These are phyloP conservation scores for Noctuana brunneofusca DNA, from an alignment of 2,888 invertebrate species.

Conservation along the genomic window DNA sequence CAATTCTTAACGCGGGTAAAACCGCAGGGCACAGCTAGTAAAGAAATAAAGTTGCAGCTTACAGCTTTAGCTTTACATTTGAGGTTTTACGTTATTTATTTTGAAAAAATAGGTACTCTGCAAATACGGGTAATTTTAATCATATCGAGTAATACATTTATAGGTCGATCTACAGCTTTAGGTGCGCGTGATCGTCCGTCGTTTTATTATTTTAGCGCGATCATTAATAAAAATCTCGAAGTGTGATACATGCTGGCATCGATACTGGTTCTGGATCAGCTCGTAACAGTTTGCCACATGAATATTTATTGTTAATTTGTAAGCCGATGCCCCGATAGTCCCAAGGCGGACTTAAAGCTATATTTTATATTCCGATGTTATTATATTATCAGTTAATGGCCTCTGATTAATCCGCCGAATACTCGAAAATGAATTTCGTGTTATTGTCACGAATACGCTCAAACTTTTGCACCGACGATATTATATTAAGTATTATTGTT, in stretches of 20 bases:
- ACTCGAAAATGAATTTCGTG: constrained; percentile 54
- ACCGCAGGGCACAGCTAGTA: too few relatives aligned
- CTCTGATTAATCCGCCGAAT: constrained; percentile 54
- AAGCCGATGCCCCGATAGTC: constrained; percentile 66
- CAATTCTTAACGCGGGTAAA: too few relatives aligned
- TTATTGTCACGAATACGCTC: constrained; percentile 42
- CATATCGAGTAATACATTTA: too few relatives aligned
- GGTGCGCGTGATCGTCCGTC: not conserved
- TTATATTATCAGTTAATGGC: constrained; percentile 64
- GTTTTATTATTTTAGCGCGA: constrained; percentile 21
- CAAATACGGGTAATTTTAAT: too few relatives aligned
- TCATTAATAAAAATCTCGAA: constrained; percentile 27
- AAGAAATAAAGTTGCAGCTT: not conserved
- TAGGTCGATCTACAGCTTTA: too few relatives aligned
- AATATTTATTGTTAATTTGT: constrained; percentile 80
- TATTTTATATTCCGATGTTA: constrained; percentile 70
- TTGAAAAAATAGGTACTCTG: too few relatives aligned
- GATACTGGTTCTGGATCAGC: constrained; percentile 17
- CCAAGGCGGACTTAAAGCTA: constrained; percentile 64
- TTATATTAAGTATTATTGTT: constrained; percentile 44
- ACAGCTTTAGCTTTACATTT: not conserved
- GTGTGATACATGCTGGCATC: constrained; percentile 18
- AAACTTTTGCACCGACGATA: constrained; percentile 17
- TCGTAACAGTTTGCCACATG: constrained; percentile 51
- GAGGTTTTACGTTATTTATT: not conserved